Evolutionary conservation across 2,113 vertebrate species (phyloP), one percentile per base, ranked within the genome.

Genomic region (Rhinichthys klamathensis): DNA sequence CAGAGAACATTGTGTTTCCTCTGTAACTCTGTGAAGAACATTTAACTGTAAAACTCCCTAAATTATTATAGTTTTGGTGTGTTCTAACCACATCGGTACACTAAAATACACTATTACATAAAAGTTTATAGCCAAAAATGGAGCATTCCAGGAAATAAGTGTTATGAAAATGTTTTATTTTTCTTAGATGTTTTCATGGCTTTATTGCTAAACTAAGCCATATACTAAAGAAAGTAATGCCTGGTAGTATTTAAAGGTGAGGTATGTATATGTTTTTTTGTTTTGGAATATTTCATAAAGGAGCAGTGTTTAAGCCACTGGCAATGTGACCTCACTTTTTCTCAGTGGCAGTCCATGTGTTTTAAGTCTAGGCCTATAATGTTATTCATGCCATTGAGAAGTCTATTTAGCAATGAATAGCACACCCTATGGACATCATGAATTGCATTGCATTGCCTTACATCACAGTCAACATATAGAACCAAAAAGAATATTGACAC

Each of bases 1-100:
- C 30, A 83, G 67, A 69, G 80, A 83, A 83, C 67, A 83, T 56
- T 72, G 49, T 72, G 81, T 83, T 83, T 83, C 49, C 32, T 41
- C 67, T 72, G 13, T 38, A 67, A 35, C 46, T 51, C 30, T 35
- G 80, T 18, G 9, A 54, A 38, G 49, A 23, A 83, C 81, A 35
- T 32, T 70, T 54, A 35, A 83, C 23, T 5, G 32, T 27, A 83
- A 7, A 82, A 54, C 21, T n/a, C 63, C 6, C 63, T 69, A 67
- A 69, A 51, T 30, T 2, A 60, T n/a, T 2, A 60, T n/a, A 1
- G 30, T 38, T 54, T 32, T 54, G 30, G 54, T 3, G 18, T 58
- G 16, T 58, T 78, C 35, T 6, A 11, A 79, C 23, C 56, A 38
- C 76, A 60, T 41, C 41, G 58, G 13, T 72, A 21, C 32, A 41